Evolutionary conservation across 1,140 invertebrate genomes (phyloP).

Genomic region (Teleopsis dalmanni): DNA sequence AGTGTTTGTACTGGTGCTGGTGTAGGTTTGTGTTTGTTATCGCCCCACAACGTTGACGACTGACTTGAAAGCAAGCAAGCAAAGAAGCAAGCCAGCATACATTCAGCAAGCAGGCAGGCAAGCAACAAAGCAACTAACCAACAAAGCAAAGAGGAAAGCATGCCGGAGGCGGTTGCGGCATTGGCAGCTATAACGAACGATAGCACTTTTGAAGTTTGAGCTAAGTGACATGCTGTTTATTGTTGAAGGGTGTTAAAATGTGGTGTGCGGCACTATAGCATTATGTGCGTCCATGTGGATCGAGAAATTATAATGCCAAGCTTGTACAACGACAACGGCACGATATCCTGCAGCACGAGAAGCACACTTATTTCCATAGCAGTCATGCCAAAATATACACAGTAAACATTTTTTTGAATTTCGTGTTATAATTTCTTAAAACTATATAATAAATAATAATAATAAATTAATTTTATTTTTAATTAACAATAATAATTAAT

Average conservation of each 20-base stretch:
- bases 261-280: slow-evolving; percentile 16
- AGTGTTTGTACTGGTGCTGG: no score
- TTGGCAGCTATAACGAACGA: slow-evolving; percentile 7
- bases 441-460: no score
- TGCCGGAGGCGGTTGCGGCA: slow-evolving; percentile 7
- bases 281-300: slow-evolving; percentile 19
- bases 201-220: slow-evolving; percentile 30
- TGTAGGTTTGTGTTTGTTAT: no score
- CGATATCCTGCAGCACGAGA: no score
- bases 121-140: slow-evolving; percentile 1
- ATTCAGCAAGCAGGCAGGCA: slow-evolving; percentile 3
- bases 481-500: no score
- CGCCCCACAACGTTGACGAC: no score
- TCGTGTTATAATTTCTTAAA: no score
- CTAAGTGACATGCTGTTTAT: slow-evolving; percentile 45
- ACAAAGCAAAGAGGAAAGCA: slow-evolving; percentile 5
- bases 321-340: slow-evolving; percentile 22
- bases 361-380: no score
- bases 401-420: no score
- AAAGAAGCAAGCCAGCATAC: slow-evolving; percentile 2
- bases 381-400: no score
- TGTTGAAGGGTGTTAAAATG: slow-evolving; percentile 44
- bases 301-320: slow-evolving; percentile 42
- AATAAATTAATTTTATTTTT: no score
- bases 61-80: no score